Percentiles rank a stretch among this genome's conserved stretches.
These are phyloP conservation scores for Junonia oenone DNA, from an alignment of 2,888 invertebrate species.

Conservation along the genomic window DNA sequence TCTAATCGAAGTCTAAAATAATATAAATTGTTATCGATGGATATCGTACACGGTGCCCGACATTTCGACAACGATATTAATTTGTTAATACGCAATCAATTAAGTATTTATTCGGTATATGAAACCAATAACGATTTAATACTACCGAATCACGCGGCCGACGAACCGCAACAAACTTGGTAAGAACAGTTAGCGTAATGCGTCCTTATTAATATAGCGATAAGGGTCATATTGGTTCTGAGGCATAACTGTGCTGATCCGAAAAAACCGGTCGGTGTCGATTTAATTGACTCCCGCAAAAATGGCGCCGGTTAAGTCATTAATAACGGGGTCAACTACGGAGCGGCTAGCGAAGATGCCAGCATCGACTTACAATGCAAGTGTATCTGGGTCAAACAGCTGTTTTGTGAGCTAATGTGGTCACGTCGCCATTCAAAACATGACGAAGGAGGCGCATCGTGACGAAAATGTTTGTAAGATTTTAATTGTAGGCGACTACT, in stretches of 20 bases:
- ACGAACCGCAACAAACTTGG: not conserved
- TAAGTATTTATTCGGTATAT: constrained; percentile 7
- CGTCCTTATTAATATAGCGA: too few relatives aligned
- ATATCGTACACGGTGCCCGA: not conserved
- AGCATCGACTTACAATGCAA: constrained; percentile 22
- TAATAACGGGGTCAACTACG: constrained; percentile 52
- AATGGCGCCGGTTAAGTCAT: constrained; percentile 46
- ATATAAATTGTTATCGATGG: too few relatives aligned
- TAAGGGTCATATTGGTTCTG: too few relatives aligned
- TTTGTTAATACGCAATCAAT: constrained; percentile 20
- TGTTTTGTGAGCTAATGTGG: constrained; percentile 45
- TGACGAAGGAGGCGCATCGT: not conserved
- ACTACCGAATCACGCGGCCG: constrained; percentile 9
- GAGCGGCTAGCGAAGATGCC: constrained; percentile 29
- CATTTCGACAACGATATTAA: not conserved
- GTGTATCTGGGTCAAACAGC: constrained; percentile 47
- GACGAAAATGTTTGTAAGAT: too few relatives aligned
- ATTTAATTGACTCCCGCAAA: constrained; percentile 47
- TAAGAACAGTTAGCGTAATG: not conserved
- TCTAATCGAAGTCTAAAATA: too few relatives aligned
- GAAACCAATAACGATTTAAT: constrained; percentile 17
- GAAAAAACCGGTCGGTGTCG: constrained; percentile 35
- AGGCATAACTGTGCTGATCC: not conserved
- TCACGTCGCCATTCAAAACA: constrained; percentile 10
- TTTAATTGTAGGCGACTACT: too few relatives aligned